These are phyloP conservation scores for Xenops minutus DNA, from an alignment of 2,797 vertebrate species.

Conservation along the genomic window DNA sequence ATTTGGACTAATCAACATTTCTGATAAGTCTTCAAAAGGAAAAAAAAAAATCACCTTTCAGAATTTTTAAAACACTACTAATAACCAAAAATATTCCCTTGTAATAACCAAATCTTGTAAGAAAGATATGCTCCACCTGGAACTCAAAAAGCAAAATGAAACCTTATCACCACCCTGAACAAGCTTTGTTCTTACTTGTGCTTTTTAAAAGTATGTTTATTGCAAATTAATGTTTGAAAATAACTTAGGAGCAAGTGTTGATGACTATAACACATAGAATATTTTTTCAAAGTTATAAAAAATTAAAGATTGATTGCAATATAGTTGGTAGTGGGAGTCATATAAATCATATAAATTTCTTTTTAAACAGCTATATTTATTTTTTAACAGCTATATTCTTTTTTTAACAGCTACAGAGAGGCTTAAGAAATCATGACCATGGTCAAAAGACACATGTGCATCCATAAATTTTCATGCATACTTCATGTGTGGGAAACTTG, in stretches of 20 bases:
- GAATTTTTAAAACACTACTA: background rate
- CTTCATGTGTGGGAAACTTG: background rate
- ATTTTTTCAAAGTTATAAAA: background rate
- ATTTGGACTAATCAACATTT: background rate
- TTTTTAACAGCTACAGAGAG: background rate
- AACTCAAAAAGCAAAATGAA: background rate
- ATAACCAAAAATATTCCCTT: background rate
- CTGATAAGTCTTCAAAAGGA: background rate
- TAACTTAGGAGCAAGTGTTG: background rate
- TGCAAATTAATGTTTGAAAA: background rate
- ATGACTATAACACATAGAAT: background rate
- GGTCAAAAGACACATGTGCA: background rate
- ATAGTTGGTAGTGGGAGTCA: background rate
- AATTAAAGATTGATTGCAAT: background rate
- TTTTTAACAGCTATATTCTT: background rate
- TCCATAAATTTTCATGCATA: background rate
- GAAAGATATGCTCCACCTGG: background rate
- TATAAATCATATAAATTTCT: background rate
- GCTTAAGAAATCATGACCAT: background rate
- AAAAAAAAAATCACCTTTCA: background rate
- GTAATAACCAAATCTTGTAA: background rate
- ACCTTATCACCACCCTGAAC: background rate
- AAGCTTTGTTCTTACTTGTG: background rate
- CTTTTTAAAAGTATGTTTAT: background rate
- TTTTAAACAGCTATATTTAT: background rate